Conservation (phyloP, 2,113 vertebrate species). For the Tupaia chinensis region DNA sequence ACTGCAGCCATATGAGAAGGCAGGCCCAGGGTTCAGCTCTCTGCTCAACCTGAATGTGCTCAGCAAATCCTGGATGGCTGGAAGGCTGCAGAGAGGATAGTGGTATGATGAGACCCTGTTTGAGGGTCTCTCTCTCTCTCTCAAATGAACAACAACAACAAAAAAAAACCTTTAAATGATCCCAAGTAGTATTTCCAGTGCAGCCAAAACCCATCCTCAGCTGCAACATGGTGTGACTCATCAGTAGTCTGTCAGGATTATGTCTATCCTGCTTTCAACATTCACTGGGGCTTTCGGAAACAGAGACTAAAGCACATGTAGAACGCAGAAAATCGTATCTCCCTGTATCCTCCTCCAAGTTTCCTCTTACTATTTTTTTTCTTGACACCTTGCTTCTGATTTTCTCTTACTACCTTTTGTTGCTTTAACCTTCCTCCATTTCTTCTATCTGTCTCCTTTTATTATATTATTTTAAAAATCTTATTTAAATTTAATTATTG, state of each 20-base stretch:
- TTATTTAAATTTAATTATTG: slow-evolving; percentile 52
- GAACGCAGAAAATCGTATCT: background rate
- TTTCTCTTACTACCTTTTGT: background rate
- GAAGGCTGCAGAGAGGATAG: no score
- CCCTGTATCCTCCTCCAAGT: background rate
- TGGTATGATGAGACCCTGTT: no score
- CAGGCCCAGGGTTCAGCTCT: no score
- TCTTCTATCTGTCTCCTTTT: slow-evolving; percentile 27
- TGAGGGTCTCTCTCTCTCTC: no score
- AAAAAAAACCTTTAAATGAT: slow-evolving; percentile 17
- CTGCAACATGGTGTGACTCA: slow-evolving; percentile 56
- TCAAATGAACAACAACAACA: no score
- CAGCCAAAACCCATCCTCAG: slow-evolving; percentile 69
- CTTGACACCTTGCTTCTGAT: background rate
- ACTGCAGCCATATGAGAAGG: no score
- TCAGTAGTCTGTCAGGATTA: slow-evolving; percentile 64
- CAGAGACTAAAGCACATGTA: slow-evolving; percentile 67
- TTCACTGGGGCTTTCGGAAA: slow-evolving; percentile 42
- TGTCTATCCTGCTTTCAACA: slow-evolving; percentile 50
- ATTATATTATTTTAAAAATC: background rate
- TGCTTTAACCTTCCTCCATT: slow-evolving; percentile 24
- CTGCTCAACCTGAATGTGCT: no score
- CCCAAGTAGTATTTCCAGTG: slow-evolving; percentile 70
- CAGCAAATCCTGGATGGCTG: no score
- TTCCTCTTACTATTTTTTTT: background rate